Conservation (phyloP, 2,113 vertebrate species). For the Pelecanoides urinatrix region DNA sequence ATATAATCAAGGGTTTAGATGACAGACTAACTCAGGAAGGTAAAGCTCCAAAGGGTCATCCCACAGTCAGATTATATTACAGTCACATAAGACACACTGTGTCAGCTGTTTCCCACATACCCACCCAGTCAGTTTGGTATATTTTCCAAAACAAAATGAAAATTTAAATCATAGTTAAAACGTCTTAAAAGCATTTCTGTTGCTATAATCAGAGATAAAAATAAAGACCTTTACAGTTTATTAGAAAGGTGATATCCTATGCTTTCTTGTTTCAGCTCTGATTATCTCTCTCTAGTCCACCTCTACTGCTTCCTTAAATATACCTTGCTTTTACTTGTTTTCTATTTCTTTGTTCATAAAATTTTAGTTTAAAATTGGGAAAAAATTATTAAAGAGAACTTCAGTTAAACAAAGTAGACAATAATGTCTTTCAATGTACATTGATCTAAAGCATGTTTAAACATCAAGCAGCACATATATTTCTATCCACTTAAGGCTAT, state of each 20-base stretch:
- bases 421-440: background rate
- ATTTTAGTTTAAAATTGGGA: background rate
- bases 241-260: background rate
- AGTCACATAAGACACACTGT: background rate
- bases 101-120: conserved; percentile 48
- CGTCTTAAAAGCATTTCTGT: conserved; percentile 48
- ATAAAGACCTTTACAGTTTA: background rate
- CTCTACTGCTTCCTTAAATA: background rate
- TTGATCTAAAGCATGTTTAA: background rate
- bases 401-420: background rate
- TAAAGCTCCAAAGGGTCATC: conserved; percentile 33
- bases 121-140: background rate
- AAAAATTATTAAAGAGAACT: background rate
- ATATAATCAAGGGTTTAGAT: conserved; percentile 53
- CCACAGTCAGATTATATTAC: conserved; percentile 27
- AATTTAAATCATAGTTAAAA: conserved; percentile 41
- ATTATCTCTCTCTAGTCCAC: background rate
- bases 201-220: conserved; percentile 40
- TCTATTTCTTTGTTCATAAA: background rate
- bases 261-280: background rate
- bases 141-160: conserved; percentile 66
- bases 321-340: background rate
- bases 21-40: conserved; percentile 20
- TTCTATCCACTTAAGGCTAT: background rate
- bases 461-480: background rate